A percentile compares a stretch with the other conserved stretches of the same genome.
Conservation (phyloP, 2,888 invertebrate genomes). For the Drosophila prostipennis region DNA sequence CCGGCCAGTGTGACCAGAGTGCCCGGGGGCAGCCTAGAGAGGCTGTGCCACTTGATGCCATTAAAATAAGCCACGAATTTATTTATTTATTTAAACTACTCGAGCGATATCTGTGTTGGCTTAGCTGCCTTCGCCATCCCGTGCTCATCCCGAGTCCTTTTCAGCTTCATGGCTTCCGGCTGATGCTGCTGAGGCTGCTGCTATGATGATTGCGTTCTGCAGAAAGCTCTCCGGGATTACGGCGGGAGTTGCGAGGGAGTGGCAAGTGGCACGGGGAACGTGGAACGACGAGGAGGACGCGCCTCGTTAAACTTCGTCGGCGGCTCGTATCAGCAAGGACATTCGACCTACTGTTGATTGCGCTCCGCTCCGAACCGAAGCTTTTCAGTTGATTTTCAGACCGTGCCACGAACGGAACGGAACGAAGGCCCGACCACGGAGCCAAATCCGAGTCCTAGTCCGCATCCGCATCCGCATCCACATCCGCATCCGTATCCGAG, state of each 20-base stretch:
- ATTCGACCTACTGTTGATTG: slow-evolving; percentile 80
- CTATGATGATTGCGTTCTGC: slow-evolving; percentile 35
- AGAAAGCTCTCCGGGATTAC: slow-evolving; percentile 32
- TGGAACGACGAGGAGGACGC: slow-evolving; percentile 7
- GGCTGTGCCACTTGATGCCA: slow-evolving; percentile 25
- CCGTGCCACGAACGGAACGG: slow-evolving; percentile 76
- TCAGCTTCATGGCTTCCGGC: slow-evolving; percentile 23
- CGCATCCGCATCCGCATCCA: slow-evolving; percentile 29
- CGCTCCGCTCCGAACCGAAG: slow-evolving; percentile 54
- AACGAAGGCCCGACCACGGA: slow-evolving; percentile 46
- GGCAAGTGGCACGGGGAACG: not conserved
- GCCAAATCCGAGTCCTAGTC: slow-evolving; percentile 26
- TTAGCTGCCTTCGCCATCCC: slow-evolving; percentile 32
- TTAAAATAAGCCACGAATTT: slow-evolving; percentile 53
- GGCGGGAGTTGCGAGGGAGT: slow-evolving; percentile 5
- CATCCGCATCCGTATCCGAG: slow-evolving; percentile 24
- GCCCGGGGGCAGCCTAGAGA: not conserved
- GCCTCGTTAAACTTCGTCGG: slow-evolving; percentile 47
- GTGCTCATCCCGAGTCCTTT: not conserved
- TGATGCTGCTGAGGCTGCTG: slow-evolving; percentile 17
- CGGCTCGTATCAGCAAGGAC: slow-evolving; percentile 75
- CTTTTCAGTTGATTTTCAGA: slow-evolving; percentile 78
- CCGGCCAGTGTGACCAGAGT: slow-evolving; percentile 7
- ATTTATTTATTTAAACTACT: slow-evolving; percentile 64
- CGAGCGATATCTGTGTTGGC: slow-evolving; percentile 51